These are phyloP conservation scores for Miichthys miiuy DNA, from an alignment of 2,797 vertebrate genomes.

Conservation along the genomic window DNA sequence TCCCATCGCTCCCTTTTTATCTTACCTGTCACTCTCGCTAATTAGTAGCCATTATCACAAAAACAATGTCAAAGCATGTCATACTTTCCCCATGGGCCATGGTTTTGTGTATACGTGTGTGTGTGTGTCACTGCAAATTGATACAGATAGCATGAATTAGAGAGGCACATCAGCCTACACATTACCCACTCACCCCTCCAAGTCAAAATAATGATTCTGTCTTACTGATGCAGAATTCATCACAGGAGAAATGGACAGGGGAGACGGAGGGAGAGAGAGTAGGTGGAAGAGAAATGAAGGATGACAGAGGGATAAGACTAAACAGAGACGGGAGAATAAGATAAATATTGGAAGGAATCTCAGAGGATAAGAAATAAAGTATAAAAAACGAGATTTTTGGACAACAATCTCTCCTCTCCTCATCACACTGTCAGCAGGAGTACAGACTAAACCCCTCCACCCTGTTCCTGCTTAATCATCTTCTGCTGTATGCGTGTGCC, in stretches of 20 bases:
- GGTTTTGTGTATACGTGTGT: constrained; percentile 8
- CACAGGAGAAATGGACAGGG: constrained; percentile 27
- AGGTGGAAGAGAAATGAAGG: constrained; percentile 19
- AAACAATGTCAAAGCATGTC: constrained; percentile 47
- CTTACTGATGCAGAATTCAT: constrained; percentile 46
- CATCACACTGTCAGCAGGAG: constrained; percentile 60
- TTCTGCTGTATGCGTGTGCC: constrained; percentile 17
- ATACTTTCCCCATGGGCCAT: constrained; percentile 44
- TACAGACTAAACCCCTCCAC: constrained; percentile 51
- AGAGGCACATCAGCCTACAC: constrained; percentile 50
- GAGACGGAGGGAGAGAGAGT: constrained; percentile 22
- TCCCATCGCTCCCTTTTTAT: constrained; percentile 19
- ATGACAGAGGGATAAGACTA: background rate
- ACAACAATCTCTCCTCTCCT: constrained; percentile 24
- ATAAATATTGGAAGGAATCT: constrained; percentile 40
- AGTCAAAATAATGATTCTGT: constrained; percentile 61
- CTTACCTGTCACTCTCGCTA: constrained; percentile 42
- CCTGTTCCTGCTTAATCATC: constrained; percentile 54
- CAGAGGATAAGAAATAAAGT: constrained; percentile 12
- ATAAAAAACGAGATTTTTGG: constrained; percentile 35
- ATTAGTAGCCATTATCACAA: constrained; percentile 54
- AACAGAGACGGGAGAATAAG: constrained; percentile 24
- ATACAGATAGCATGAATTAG: constrained; percentile 63
- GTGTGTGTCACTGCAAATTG: constrained; percentile 49
- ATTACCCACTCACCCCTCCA: constrained; percentile 34